Evolutionary conservation across 2,797 vertebrate genomes (phyloP), one percentile per base, ranked within the genome.

Genomic region (Melanotaenia trifasciata): DNA sequence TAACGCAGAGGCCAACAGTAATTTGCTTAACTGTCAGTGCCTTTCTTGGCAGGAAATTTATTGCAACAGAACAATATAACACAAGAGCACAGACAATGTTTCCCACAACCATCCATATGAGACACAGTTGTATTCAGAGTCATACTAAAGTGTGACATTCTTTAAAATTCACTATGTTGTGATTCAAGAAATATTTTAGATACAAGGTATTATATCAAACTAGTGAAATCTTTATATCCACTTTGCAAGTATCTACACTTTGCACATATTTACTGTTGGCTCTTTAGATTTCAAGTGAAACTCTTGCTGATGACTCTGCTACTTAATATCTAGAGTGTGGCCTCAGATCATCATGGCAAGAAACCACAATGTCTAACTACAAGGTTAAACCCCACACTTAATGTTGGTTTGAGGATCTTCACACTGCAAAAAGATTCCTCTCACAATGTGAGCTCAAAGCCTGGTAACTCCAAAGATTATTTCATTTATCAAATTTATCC

Each of bases 41-140:
- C 14, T 20, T 33, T 69, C 68, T 64, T 70, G 64, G 72, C 76
- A 58, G 56, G 66, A 69, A 11, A 14, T 84, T 73, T 73, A 81
- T 72, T 13, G 24, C 57, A 36, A 73, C 43, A 60, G 38, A 70
- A 61, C 45, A 69, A 53, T 74, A 61, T 26, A 36, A 57, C 16
- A 64, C 32, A 50, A 74, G 65, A 63, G 26, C 22, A 65, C 54
- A 62, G 54, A 67, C 22, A 28, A 32, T 56, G 24, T 70, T 78
- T 50, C 60, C 36, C 33, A 38, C 40, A 70, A 45, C 5, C 63
- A 47, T 72, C 59, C 63, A 54, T 50, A 59, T 18, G 59, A 64
- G 56, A 0, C 32, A 60, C 13, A 18, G 13, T 12, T 28, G 7
- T 28, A 1, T 47, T 47, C 20, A 68, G 14, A 20, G 24, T 54